Evolutionary conservation across 2,113 vertebrate species (phyloP).

Genomic region (Hyla sarda): DNA sequence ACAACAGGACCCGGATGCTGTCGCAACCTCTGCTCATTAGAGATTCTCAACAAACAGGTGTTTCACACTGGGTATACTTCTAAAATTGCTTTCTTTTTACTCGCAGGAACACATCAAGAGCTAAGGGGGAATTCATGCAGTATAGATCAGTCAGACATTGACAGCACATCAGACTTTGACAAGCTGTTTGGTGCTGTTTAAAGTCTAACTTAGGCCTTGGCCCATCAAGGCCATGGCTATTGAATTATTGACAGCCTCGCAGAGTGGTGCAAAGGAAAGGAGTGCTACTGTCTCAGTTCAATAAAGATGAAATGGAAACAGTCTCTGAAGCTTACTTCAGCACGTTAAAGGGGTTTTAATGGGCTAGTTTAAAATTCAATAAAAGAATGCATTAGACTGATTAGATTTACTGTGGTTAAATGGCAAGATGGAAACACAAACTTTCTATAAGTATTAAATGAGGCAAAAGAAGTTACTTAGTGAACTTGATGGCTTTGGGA

Average conservation of each 20-base stretch:
- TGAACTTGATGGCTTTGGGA: background rate
- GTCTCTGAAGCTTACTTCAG: constrained; percentile 79
- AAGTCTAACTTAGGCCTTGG: constrained; percentile 78
- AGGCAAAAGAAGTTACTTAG: background rate
- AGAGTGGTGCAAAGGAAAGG: constrained; percentile 71
- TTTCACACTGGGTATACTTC: constrained; percentile 70
- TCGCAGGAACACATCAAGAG: constrained; percentile 76
- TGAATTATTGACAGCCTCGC: constrained; percentile 86
- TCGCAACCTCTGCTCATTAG: constrained; percentile 63
- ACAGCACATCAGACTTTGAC: constrained; percentile 79
- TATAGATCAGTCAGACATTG: constrained; percentile 81
- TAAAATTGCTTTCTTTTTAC: constrained; percentile 77
- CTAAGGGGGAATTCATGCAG: constrained; percentile 76
- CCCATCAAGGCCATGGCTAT: constrained; percentile 79
- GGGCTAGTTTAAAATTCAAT: constrained; percentile 83
- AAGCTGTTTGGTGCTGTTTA: constrained; percentile 80
- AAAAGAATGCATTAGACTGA: constrained; percentile 77
- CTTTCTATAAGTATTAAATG: constrained; percentile 9
- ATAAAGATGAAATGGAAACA: constrained; percentile 84
- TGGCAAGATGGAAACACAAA: constrained; percentile 60
- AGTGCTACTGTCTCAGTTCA: constrained; percentile 72
- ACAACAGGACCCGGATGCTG: constrained; percentile 43
- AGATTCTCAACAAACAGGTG: constrained; percentile 75
- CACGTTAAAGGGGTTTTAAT: constrained; percentile 82
- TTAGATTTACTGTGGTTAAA: constrained; percentile 75